Conservation (phyloP, 1,140 invertebrate species). For the Eriosoma lanigerum region DNA sequence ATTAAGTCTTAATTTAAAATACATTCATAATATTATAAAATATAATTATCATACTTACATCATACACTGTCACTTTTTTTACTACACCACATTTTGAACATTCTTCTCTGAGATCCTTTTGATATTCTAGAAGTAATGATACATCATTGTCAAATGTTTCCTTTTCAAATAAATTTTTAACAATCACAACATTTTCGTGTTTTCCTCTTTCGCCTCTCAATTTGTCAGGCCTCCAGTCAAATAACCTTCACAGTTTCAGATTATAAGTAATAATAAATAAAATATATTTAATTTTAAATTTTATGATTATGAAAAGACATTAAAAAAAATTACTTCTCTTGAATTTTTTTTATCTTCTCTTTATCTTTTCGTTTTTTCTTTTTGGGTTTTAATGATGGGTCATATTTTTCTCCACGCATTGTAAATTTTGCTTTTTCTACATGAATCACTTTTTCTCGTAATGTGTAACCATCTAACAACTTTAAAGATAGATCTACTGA, state of each 20-base stretch:
- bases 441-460: conserved; percentile 75
- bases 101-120: conserved; percentile 86
- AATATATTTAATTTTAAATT: background rate
- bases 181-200: conserved; percentile 86
- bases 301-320: background rate
- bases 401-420: conserved; percentile 86
- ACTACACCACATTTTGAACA: conserved; percentile 90
- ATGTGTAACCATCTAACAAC: conserved; percentile 85
- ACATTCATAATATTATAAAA: too few species aligned
- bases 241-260: conserved; percentile 64
- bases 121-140: conserved; percentile 83
- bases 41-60: conserved; percentile 68
- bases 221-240: conserved; percentile 96
- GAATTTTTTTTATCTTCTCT: conserved; percentile 87
- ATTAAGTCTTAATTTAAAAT: too few species aligned
- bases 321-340: conserved; percentile 77
- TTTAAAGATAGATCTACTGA: conserved; percentile 92
- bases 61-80: conserved; percentile 88
- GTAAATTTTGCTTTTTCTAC: conserved; percentile 94
- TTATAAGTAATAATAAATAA: background rate
- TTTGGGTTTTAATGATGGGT: conserved; percentile 91
- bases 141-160: conserved; percentile 88
- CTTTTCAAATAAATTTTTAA: conserved; percentile 92
- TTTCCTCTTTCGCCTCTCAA: conserved; percentile 78
- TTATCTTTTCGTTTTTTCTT: conserved; percentile 87